Evolutionary conservation across 2,888 invertebrate species (phyloP), one percentile per base, ranked within the genome.

Genomic region (Agrilus mali): DNA sequence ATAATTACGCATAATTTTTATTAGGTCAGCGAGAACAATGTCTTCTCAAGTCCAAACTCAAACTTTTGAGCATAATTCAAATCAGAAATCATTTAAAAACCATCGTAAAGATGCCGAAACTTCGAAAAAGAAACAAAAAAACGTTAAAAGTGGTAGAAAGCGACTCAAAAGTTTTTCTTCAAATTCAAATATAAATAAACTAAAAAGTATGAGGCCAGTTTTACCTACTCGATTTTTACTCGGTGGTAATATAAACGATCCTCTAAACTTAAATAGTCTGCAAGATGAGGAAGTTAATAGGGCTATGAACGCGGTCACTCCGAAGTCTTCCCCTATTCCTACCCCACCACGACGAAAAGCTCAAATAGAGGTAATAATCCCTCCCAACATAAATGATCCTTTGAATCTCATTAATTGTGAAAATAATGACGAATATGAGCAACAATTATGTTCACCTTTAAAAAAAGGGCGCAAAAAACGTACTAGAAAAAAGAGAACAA

Each of bases 211-310:
- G 3, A 86, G 87, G 61, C 76, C 76, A 43, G 86, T 90, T 56
- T 82, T 90, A 41, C 94, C 95, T 0, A 90, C 90, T 1, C 93
- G 93, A 65, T 95, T 96, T 67, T 69, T 92, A 4, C 74, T 95
- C 2, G 96, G 95, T 36, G 96, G 95, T 7, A 95, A 92, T 65
- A 94, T 94, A 53, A 85, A 85, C 53, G 96, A 96, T 72, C 96
- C 95, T 0, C 68, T 96, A 37, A 96, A 96, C 69, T 68, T 96
- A 47, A 92, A 89, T 60, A 92, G 93, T 60, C 73, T 96, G 55
- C 88, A 83, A 66, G 82, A 86, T 62, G 85, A 85, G 61, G 82
- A 82, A 54, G 71, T 81, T 15, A 81, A 80, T 56, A 80, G 80
- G 58, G 83, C 82, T 7, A 82, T 87, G 75, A 88, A 88, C 67